Evolutionary conservation across 2,113 vertebrate genomes (phyloP).

Genomic region (Corynorhinus townsendii): DNA sequence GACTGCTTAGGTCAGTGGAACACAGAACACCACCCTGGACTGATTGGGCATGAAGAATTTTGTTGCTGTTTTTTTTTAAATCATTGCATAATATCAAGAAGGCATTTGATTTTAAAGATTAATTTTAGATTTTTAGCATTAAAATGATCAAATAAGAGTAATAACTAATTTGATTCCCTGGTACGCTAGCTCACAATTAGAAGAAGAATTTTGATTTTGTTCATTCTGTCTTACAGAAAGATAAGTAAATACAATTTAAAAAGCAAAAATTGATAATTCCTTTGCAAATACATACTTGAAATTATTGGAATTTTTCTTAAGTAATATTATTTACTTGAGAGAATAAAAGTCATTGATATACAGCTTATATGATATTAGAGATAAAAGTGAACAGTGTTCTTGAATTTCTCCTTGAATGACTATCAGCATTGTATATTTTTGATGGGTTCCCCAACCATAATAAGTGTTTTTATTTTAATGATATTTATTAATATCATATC

Average conservation of each 20-base stretch:
- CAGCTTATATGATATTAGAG: not conserved
- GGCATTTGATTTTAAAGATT: slow-evolving; percentile 79
- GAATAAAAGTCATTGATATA: not conserved
- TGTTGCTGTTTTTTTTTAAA: slow-evolving; percentile 67
- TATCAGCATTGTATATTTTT: not conserved
- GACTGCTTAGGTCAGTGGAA: slow-evolving; percentile 67
- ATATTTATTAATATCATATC: not conserved
- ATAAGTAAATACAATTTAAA: not conserved
- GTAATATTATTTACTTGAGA: not conserved
- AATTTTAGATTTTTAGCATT: slow-evolving; percentile 72
- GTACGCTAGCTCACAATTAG: slow-evolving; percentile 42
- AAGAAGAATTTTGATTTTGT: slow-evolving; percentile 62
- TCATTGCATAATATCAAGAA: slow-evolving; percentile 58
- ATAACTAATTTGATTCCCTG: slow-evolving; percentile 28
- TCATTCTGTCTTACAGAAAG: not conserved
- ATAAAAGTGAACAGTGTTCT: not conserved
- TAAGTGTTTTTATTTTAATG: not conserved
- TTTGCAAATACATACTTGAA: not conserved
- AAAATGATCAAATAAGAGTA: slow-evolving; percentile 52
- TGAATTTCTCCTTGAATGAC: slow-evolving; percentile 9
- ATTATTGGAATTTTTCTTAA: not conserved
- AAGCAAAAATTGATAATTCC: not conserved
- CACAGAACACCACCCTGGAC: slow-evolving; percentile 47
- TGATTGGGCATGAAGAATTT: slow-evolving; percentile 41
- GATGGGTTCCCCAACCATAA: not conserved